Evolutionary conservation across 2,113 vertebrate species (phyloP), one percentile per base, ranked within the genome.

Genomic region (Picathartes gymnocephalus): DNA sequence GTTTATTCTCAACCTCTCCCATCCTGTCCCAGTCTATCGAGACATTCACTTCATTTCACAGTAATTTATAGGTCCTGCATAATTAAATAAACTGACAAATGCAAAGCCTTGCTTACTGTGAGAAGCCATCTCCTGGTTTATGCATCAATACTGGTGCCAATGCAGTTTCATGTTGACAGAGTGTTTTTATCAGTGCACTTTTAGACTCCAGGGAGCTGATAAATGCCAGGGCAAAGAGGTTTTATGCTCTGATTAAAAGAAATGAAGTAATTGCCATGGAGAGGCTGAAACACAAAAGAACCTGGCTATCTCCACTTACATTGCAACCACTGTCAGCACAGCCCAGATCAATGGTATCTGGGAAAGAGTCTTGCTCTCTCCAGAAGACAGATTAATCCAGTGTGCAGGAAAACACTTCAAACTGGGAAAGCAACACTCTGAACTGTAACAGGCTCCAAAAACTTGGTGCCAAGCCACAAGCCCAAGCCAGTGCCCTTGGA

Each of bases 251-350:
- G 80, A 94, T 94, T 90, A 42, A 81, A 77, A 77, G 50, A 73
- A 64, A 68, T 91, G 23, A 68, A 82, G 27, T 85, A 88, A 96
- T 77, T 93, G 84, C 73, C 87, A 92, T 74, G 91, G 94, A 95
- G 80, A 88, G 40, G 66, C 56, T 82, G 70, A 81, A 87, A 92
- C 65, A 91, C 60, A 86, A 94, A 92, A 93, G 83, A 71, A 51
- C 1, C 0, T 11, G 2, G 83, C 74, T 86, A 88, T 94, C 92
- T 96, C 85, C 77, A 95, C 94, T 94, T 90, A 92, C 88, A 90
- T 13, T 73, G 76, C 66, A 93, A 61, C 50, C 94, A 48, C 56
- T n/a, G 3, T 80, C 80, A 74, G 78, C 80, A 33, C 3, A 4
- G 78, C 53, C 57, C 72, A 13, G 91, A 86, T 84, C 86, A 91